A percentile compares a stretch with the other conserved stretches of the same genome.
Conservation (phyloP, 2,113 vertebrate genomes). For the Nipponia nippon region DNA sequence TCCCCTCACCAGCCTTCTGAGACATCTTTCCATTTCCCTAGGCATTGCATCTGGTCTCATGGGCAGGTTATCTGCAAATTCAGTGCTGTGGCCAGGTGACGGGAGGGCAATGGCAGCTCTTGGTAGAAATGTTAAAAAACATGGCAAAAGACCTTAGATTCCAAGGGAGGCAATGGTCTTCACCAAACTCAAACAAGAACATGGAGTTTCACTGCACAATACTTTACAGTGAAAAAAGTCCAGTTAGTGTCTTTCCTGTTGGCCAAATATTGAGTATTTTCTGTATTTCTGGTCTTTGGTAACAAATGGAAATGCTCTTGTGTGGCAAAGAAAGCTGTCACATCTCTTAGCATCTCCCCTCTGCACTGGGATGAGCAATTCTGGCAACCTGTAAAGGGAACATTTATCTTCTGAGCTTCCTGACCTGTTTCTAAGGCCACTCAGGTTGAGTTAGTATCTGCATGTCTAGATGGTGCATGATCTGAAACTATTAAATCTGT, state of each 20-base stretch:
- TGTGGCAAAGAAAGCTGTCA: background rate
- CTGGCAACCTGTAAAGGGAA: background rate
- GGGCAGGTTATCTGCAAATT: background rate
- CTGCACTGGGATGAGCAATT: background rate
- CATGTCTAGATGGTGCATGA: background rate
- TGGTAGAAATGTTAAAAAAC: background rate
- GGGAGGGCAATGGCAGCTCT: background rate
- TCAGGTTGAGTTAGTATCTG: background rate
- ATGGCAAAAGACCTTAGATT: background rate
- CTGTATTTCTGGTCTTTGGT: background rate
- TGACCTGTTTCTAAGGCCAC: background rate
- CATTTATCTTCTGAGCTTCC: background rate
- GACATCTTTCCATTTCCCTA: background rate
- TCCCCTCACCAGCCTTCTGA: background rate
- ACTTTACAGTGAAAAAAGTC: background rate
- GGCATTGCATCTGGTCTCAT: background rate
- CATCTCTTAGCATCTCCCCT: background rate
- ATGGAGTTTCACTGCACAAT: background rate
- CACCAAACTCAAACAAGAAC: background rate
- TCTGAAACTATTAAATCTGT: background rate
- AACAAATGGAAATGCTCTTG: background rate
- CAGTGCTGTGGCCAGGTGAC: rapidly evolving
- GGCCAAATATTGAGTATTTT: background rate
- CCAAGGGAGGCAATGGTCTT: background rate
- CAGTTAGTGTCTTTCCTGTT: background rate